A percentile compares a stretch with the other conserved stretches of the same genome.
phyloP scores from a whole-genome alignment of 1,140 invertebrate genomes.

The Danaus melanippus region DNA sequence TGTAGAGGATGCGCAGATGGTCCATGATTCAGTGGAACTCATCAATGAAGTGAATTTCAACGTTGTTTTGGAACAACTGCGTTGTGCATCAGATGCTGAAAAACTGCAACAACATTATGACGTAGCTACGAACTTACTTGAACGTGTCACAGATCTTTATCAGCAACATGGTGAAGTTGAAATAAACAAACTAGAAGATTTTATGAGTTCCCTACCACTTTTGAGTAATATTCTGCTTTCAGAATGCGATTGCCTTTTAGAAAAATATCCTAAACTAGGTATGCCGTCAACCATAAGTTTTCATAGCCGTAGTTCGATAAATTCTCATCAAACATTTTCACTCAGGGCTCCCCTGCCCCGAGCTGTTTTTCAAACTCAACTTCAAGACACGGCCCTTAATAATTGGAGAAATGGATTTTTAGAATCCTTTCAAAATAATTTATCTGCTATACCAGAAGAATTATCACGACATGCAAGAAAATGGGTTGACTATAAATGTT shows the following conservation, averaged over 20 bases:
- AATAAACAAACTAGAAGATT: constrained; percentile 39
- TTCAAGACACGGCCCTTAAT: constrained; percentile 38
- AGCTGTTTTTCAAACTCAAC: constrained; percentile 38
- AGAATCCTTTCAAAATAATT: constrained; percentile 39
- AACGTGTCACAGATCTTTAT: constrained; percentile 34
- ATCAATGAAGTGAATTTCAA: constrained; percentile 47
- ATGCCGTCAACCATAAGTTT: constrained; percentile 13
- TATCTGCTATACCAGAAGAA: constrained; percentile 35
- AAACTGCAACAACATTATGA: constrained; percentile 41
- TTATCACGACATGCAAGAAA: constrained; percentile 31
- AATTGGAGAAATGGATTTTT: constrained; percentile 54
- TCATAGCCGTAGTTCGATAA: constrained; percentile 10
- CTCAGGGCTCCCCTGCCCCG: constrained; percentile 28
- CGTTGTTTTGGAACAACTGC: constrained; percentile 43
- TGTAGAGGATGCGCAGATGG: constrained; percentile 48
- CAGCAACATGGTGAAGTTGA: constrained; percentile 38
- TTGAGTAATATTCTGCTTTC: constrained; percentile 36
- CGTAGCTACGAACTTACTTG: constrained; percentile 22
- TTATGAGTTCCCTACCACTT: constrained; percentile 31
- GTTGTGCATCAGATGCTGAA: constrained; percentile 33
- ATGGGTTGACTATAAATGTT: constrained; percentile 40
- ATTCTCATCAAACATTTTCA: constrained; percentile 12
- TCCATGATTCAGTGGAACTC: constrained; percentile 38
- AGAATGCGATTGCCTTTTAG: constrained; percentile 45
- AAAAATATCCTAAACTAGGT: constrained; percentile 33